These are phyloP conservation scores for Sclerodermus sp. DNA, from an alignment of 2,888 invertebrate genomes.

Conservation along the genomic window DNA sequence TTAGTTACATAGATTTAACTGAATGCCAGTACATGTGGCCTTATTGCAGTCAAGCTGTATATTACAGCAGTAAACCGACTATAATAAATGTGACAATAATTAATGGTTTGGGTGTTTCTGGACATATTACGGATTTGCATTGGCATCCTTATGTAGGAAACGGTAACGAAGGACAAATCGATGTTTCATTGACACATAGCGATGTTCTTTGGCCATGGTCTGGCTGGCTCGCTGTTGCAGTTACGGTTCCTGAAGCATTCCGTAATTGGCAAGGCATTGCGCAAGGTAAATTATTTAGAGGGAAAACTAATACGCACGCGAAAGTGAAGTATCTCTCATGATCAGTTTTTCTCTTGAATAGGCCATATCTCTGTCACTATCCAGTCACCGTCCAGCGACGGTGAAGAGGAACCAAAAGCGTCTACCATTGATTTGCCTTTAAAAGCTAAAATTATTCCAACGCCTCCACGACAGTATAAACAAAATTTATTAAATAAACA, in stretches of 20 bases:
- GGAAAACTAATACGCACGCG: no score
- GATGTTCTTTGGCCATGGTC: conserved; percentile 95
- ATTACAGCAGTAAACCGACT: conserved; percentile 82
- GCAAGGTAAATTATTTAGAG: no score
- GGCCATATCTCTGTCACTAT: conserved; percentile 81
- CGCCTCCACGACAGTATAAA: conserved; percentile 78
- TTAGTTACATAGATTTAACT: conserved; percentile 88
- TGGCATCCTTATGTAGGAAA: conserved; percentile 89
- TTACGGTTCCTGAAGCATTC: conserved; percentile 69
- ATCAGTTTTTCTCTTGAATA: conserved; percentile 14
- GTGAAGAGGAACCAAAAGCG: conserved; percentile 62
- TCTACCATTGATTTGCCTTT: conserved; percentile 66
- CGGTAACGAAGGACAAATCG: conserved; percentile 64
- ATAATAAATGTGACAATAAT: conserved; percentile 93
- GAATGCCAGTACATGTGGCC: conserved; percentile 99
- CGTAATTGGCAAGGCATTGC: conserved; percentile 75
- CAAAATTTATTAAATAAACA: not conserved
- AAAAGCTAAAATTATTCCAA: conserved; percentile 86
- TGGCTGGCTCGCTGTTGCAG: conserved; percentile 86
- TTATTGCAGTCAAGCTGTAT: conserved; percentile 93
- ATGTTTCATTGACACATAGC: conserved; percentile 77
- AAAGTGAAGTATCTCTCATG: not conserved
- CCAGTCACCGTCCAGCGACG: conserved; percentile 74
- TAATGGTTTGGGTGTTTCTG: conserved; percentile 91
- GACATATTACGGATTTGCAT: conserved; percentile 65